Conservation (phyloP, 2,113 vertebrate genomes). For the Erythrolamprus reginae region DNA sequence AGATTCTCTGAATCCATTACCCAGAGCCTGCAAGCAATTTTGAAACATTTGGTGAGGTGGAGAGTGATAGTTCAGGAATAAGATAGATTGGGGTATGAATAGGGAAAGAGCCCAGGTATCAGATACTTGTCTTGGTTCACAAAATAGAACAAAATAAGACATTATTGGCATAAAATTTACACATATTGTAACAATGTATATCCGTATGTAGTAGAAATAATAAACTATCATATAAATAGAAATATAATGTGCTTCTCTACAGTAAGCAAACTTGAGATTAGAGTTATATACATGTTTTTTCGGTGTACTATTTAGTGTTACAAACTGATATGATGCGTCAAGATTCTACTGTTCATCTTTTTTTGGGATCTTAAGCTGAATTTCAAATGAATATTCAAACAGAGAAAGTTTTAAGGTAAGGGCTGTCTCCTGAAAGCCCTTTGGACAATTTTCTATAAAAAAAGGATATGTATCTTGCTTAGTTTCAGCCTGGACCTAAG, state of each 20-base stretch:
- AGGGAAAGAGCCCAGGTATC: neutral
- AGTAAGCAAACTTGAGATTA: neutral
- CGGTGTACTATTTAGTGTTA: neutral
- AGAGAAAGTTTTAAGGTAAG: neutral
- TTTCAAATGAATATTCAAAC: neutral
- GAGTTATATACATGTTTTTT: neutral
- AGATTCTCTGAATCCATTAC: constrained; percentile 3
- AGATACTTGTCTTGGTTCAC: neutral
- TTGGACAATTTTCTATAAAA: neutral
- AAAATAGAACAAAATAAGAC: neutral
- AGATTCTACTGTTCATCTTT: neutral
- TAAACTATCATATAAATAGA: neutral
- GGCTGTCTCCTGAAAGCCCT: neutral
- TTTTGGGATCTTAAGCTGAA: neutral
- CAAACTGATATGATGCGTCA: neutral
- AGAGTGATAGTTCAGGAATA: neutral
- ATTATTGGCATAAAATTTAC: neutral
- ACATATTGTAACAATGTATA: neutral
- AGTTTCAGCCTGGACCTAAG: neutral
- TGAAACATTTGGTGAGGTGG: neutral
- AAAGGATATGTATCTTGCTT: neutral
- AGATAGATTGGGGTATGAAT: neutral
- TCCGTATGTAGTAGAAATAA: neutral
- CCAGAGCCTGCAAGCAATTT: neutral
- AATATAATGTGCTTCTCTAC: neutral